A percentile compares a stretch with the other conserved stretches of the same genome.
Conservation (phyloP, 1,140 invertebrate species). For the Sitobion miscanthi region DNA sequence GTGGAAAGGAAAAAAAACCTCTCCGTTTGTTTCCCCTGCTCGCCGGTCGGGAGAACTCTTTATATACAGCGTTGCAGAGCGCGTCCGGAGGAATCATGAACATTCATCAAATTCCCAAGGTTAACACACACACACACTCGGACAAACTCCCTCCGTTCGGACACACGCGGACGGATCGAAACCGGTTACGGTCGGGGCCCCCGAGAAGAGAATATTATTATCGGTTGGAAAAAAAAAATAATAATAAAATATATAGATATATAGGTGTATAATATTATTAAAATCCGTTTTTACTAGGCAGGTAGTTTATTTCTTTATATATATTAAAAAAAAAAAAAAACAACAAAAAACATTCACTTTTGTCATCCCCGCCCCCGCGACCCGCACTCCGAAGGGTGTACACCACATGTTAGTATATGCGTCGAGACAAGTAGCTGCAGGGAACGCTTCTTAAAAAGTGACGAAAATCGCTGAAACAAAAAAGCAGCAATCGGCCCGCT, state of each 20-base stretch:
- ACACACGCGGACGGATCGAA: constrained; percentile 44
- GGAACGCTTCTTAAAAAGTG: not conserved
- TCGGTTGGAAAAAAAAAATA: constrained; percentile 32
- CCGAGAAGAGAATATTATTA: constrained; percentile 49
- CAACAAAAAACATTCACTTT: not conserved
- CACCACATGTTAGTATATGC: not conserved
- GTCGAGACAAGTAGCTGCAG: not conserved
- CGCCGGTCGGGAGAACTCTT: constrained; percentile 30
- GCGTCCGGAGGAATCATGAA: constrained; percentile 47
- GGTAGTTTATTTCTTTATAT: not conserved
- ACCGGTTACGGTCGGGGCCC: constrained; percentile 54
- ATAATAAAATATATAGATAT: not conserved
- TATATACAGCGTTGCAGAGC: not conserved
- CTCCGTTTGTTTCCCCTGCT: constrained; percentile 28
- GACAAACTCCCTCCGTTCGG: constrained; percentile 35
- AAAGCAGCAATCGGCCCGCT: not conserved
- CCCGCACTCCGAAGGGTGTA: not conserved
- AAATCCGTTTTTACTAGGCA: constrained; percentile 5
- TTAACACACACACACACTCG: constrained; percentile 27
- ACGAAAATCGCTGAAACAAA: constrained; percentile 6
- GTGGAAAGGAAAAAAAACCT: not conserved
- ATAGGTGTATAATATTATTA: not conserved
- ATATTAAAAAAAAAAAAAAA: not conserved
- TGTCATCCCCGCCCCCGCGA: not conserved
- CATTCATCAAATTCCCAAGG: constrained; percentile 57